These are phyloP conservation scores for Zootoca vivipara DNA, from an alignment of 2,113 vertebrate species.

Conservation along the genomic window DNA sequence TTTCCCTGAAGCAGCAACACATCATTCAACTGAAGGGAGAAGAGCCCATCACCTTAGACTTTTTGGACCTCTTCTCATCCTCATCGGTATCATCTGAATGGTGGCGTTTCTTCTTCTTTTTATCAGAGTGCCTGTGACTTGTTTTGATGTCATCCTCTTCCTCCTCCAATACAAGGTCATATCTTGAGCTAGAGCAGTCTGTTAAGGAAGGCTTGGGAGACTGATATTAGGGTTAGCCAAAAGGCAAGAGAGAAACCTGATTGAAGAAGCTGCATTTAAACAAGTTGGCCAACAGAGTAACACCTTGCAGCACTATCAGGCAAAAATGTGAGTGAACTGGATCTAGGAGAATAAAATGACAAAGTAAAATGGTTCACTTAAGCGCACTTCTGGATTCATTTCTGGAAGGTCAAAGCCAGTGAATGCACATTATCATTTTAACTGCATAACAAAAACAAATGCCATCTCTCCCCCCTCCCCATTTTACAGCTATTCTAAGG, in stretches of 20 bases:
- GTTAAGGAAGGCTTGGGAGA: slow-evolving; percentile 74
- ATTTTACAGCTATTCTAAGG: background rate
- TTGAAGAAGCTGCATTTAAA: background rate
- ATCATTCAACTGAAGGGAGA: background rate
- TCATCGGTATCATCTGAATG: slow-evolving; percentile 85
- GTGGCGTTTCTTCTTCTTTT: slow-evolving; percentile 86
- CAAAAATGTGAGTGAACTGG: background rate
- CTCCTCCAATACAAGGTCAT: slow-evolving; percentile 88
- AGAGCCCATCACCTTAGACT: slow-evolving; percentile 80
- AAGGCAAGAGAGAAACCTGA: background rate
- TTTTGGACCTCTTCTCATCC: slow-evolving; percentile 82
- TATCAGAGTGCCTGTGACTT: slow-evolving; percentile 75
- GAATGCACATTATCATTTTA: background rate
- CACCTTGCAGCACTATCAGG: background rate
- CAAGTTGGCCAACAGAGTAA: background rate
- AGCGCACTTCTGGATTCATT: background rate
- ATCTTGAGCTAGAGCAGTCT: slow-evolving; percentile 79
- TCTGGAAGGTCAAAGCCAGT: background rate
- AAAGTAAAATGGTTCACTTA: background rate
- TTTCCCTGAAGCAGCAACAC: background rate
- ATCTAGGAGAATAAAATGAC: background rate
- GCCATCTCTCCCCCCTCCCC: background rate
- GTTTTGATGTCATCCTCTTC: slow-evolving; percentile 76
- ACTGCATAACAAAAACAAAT: background rate
- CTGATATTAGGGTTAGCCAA: background rate